Percentiles rank a stretch among this genome's conserved stretches.
Conservation (phyloP, 2,888 invertebrate species). For the Muschampia plurimacula region DNA sequence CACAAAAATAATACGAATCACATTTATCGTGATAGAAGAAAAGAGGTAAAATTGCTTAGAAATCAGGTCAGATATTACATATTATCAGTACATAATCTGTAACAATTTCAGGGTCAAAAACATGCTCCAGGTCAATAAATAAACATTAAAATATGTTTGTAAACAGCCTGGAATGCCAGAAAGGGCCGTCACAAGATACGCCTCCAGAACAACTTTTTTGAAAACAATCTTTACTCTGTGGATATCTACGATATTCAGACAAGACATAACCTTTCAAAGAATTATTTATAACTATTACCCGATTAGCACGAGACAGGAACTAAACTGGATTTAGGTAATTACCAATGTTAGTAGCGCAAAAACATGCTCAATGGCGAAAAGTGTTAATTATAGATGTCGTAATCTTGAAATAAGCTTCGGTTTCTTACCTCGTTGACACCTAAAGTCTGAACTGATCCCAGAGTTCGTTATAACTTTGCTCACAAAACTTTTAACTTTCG, state of each 20-base stretch:
- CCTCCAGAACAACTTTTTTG: conserved; percentile 20
- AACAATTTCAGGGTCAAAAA: conserved; percentile 33
- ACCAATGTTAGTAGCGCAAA: conserved; percentile 49
- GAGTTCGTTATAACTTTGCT: conserved; percentile 83
- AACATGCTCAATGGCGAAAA: conserved; percentile 54
- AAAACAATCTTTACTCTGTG: conserved; percentile 41
- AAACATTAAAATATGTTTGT: conserved; percentile 44
- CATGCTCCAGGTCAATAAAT: conserved; percentile 53
- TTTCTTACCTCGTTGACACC: conserved; percentile 86
- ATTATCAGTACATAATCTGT: conserved; percentile 31
- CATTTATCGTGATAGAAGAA: background rate
- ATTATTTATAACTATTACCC: conserved; percentile 79
- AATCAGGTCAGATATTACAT: background rate
- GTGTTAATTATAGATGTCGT: conserved; percentile 71
- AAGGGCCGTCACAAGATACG: conserved; percentile 21
- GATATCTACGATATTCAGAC: conserved; percentile 45
- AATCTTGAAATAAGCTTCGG: conserved; percentile 73
- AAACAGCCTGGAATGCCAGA: conserved; percentile 30
- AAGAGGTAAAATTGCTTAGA: background rate
- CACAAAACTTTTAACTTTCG: conserved; percentile 76
- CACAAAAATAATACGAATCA: background rate
- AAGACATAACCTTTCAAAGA: conserved; percentile 75
- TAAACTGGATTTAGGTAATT: conserved; percentile 47
- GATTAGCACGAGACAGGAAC: conserved; percentile 45
- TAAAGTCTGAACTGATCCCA: conserved; percentile 80